Base-by-base conservation (phyloP, 2,113 vertebrate genomes). In the Ammodytes dubius region DNA sequence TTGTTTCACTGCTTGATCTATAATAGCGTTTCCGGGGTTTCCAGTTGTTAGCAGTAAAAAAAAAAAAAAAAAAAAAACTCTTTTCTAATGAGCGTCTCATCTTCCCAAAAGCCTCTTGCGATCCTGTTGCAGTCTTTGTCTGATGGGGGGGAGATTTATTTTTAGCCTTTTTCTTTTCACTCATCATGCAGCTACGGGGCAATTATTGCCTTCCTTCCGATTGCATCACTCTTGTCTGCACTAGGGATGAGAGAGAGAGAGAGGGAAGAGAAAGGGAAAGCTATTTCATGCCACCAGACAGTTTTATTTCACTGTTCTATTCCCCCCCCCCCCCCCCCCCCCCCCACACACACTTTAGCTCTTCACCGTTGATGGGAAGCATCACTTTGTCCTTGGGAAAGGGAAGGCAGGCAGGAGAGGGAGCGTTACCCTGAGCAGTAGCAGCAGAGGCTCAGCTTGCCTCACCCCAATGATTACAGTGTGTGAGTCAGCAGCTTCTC, bases 401-500 rank as follows among this genome's bases (percentile, higher is more conserved):
- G 82, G 69, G 86, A 86, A 49, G 13, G 27, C 27, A 27, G 27
- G 27, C 27, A 27, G 27, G 27, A 27, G 64, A 69, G 59, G 10
- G 68, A 90, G 89, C 67, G 71, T 59, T 82, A 79, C 70, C 77
- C 61, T 4, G 59, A 81, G 84, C 71, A 64, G 83, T 83, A 54
- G 77, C 66, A 57, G 81, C 88, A 45, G 60, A 49, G 40, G 66
- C 67, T 83, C 79, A 60, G 85, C 67, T n/a, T 12, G 57, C 74
- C 83, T 74, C 68, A 63, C 73, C 83, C 75, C 68, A 57, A 88
- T 88, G 84, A 89, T 90, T 87, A 74, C 85, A 89, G 79, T 95
- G 94, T 95, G 88, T 95, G 94, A 95, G 88, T 95, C 95, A 95
- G 94, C 94, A 94, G 70, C 74, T 91, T 91, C 54, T 72, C 39